Base-by-base conservation (phyloP, 92 coral and sea anemone genomes). In the Phenganax subtilis region DNA sequence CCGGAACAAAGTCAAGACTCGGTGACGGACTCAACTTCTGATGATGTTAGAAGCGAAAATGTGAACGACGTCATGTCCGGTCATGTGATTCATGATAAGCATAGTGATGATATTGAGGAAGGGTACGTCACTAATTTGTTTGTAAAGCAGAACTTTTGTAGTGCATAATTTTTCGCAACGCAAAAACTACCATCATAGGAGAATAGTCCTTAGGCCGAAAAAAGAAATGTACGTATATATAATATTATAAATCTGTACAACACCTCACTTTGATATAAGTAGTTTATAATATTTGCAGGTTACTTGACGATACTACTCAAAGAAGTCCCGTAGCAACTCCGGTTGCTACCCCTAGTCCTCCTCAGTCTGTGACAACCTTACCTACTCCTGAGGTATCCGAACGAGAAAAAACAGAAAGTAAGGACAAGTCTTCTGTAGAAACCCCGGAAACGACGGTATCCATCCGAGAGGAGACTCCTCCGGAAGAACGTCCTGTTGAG, bases 321-420 rank as follows among this genome's bases (percentile, higher is more conserved):
- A 58, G 75, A 80, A 89, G 91, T 6, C 97, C 99, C 58, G 90
- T 94, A 12, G 80, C 85, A 10, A 94, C 98, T 9, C 98, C 97
- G 15, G 87, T 92, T 37, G 90, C 89, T 44, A 90, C 99, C 62
- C 90, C 92, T 57, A 92, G 97, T 84, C 81, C 91, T 61, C 72
- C 88, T n/a, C 89, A 92, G 65, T 97, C 99, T 71, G 94, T 87
- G 15, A 15, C 30, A 59, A 9, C 27, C 51, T 16, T 65, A 20
- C 74, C 16, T 52, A 79, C 83, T 54, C 83, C 83, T 63, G 73
- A 51, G 3, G 73, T 9, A 16, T 79, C 83, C 20, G 83, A 79
- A 51, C 83, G 53, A 63, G 83, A 79, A 47, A 67, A 27, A 51
- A 59, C 57, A 9, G 83, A 17, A 7, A 79, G 83, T 56, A 73